Evolutionary conservation across 2,888 invertebrate species (phyloP), one percentile per base, ranked within the genome.

Genomic region (Bibio marci): DNA sequence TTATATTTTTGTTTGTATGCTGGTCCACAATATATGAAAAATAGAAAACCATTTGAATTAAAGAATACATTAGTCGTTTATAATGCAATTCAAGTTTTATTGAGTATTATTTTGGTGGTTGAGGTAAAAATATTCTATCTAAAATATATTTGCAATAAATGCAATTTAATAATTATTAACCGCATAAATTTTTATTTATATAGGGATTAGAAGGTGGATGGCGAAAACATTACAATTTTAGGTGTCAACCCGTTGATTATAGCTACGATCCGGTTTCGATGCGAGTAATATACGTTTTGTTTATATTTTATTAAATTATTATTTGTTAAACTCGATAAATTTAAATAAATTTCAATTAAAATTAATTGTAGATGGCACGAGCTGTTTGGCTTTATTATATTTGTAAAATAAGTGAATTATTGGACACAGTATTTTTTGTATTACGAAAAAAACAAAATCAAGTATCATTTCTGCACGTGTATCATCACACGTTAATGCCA

Each of bases 21-120:
- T 64, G 91, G 92, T 4, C 92, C 92, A 1, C 69, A 71, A 44
- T 76, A 81, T 50, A 95, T 95, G 94, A 74, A 78, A 48, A 73
- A 87, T 56, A 71, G 85, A 47, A 79, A 86, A 54, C 85, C 94
- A 0, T 81, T 76, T 55, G 75, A 86, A 50, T 58, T 94, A 15
- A 77, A 82, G 52, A 78, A 76, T 48, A 69, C 80, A 1, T 62
- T 94, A 48, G 67, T 92, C 35, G 55, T 82, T 8, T 94, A 94
- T 63, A 94, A 94, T 62, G 78, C 86, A 41, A 55, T 83, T 15
- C 92, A 94, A 73, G 88, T 92, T 12, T 43, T 81, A 14, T 69
- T 87, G 44, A 91, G 90, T 55, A 63, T 71, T 43, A 83, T 76
- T 67, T 65, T 87, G 36, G 87, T 88, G 52, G 66, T 69, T 49